phyloP scores from a whole-genome alignment of 2,113 vertebrate genomes.

The Coregonus clupeaformis region DNA sequence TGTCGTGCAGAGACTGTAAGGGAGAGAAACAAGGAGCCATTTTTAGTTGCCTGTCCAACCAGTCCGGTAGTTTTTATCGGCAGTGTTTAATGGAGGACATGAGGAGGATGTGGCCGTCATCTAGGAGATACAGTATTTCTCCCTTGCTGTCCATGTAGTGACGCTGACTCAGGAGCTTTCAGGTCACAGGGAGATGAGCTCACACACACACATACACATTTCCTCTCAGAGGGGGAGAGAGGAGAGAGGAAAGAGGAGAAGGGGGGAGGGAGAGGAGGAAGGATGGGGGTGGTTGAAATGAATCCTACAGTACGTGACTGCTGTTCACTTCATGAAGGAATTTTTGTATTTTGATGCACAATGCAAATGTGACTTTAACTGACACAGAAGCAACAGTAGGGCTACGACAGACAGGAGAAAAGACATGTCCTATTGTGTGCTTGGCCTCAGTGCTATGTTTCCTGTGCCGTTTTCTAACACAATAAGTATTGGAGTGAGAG shows the following conservation, averaged over 20 bases:
- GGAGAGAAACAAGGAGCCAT: not conserved
- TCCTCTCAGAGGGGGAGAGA: too few relatives aligned
- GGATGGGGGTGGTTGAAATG: not conserved
- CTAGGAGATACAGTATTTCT: too few relatives aligned
- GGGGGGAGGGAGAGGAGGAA: not conserved
- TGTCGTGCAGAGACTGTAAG: slow-evolving; percentile 61
- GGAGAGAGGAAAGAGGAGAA: too few relatives aligned
- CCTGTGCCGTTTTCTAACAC: slow-evolving; percentile 7
- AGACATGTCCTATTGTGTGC: not conserved
- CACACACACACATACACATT: slow-evolving; percentile 3
- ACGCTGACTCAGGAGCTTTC: too few relatives aligned
- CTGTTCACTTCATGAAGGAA: not conserved
- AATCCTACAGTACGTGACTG: not conserved
- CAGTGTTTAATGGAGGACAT: too few relatives aligned
- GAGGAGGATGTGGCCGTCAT: too few relatives aligned
- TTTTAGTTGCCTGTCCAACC: not conserved
- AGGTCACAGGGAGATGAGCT: too few relatives aligned
- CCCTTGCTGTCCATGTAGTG: too few relatives aligned
- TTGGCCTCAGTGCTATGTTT: not conserved
- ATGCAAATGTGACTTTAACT: too few relatives aligned
- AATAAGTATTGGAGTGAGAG: too few relatives aligned
- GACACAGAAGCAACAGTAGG: too few relatives aligned
- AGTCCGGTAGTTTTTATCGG: too few relatives aligned
- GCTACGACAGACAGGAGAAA: not conserved
- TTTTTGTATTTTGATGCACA: not conserved